Evolutionary conservation across 2,888 invertebrate species (phyloP).

Genomic region (Octonoba sinensis): DNA sequence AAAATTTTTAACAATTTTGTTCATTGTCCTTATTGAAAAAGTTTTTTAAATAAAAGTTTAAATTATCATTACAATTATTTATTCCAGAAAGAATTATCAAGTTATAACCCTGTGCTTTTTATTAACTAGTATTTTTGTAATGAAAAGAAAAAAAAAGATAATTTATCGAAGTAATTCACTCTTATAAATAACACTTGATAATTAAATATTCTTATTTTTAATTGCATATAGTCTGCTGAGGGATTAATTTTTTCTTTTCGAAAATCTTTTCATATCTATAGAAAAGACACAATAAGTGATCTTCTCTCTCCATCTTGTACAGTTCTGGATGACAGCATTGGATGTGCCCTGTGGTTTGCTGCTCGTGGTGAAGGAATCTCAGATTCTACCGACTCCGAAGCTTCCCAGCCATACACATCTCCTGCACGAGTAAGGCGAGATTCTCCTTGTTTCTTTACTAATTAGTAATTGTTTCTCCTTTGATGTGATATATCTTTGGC

Average conservation of each 20-base stretch:
- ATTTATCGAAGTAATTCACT: too few species aligned
- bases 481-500: not conserved
- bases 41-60: too few species aligned
- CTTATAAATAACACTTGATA: too few species aligned
- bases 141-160: too few species aligned
- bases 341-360: slow-evolving; percentile 95
- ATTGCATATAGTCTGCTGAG: not conserved
- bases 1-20: too few species aligned
- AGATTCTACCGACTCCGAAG: slow-evolving; percentile 32
- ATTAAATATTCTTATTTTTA: not conserved
- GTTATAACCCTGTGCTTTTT: too few species aligned
- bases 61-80: too few species aligned
- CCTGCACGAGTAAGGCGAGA: slow-evolving; percentile 75
- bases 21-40: too few species aligned
- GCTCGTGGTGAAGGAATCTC: slow-evolving; percentile 79
- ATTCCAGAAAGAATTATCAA: too few species aligned
- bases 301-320: slow-evolving; percentile 88
- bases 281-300: slow-evolving; percentile 76
- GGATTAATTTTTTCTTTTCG: not conserved
- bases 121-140: too few species aligned
- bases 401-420: slow-evolving; percentile 68
- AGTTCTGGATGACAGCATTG: slow-evolving; percentile 95
- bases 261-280: slow-evolving; percentile 5
- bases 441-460: not conserved
- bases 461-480: not conserved